phyloP scores from a whole-genome alignment of 2,797 vertebrate genomes.

The Chelon labrosus region DNA sequence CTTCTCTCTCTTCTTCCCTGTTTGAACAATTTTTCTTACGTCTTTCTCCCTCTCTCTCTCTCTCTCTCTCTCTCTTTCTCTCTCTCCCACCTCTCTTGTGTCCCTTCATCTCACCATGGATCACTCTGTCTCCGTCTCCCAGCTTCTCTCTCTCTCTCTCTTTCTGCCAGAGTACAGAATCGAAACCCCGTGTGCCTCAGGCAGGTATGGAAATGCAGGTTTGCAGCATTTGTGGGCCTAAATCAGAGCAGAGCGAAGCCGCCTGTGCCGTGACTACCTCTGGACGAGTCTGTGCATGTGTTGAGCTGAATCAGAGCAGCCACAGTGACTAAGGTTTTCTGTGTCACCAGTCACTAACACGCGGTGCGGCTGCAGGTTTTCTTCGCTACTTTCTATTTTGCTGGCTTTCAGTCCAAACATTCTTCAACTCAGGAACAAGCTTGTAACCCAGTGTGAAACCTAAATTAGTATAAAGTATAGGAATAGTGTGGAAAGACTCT shows the following conservation, averaged over 20 bases:
- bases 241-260: slow-evolving; percentile 36
- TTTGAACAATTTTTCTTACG: slow-evolving; percentile 14
- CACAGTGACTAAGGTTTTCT: slow-evolving; percentile 62
- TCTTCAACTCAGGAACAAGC: neutral
- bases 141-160: slow-evolving; percentile 18
- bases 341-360: slow-evolving; percentile 28
- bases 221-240: slow-evolving; percentile 68
- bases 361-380: neutral
- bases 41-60: slow-evolving; percentile 18
- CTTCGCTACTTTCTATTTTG: slow-evolving; percentile 1
- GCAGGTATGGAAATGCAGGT: slow-evolving; percentile 79
- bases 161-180: slow-evolving; percentile 42
- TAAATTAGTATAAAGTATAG: neutral
- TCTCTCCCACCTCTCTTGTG: slow-evolving; percentile 3
- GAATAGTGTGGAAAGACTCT: too few relatives aligned
- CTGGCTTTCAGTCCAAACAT: neutral
- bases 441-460: neutral
- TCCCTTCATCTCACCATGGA: neutral
- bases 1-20: slow-evolving; percentile 32
- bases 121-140: slow-evolving; percentile 10
- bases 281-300: slow-evolving; percentile 73
- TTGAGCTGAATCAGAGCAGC: slow-evolving; percentile 67
- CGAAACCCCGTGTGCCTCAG: slow-evolving; percentile 60
- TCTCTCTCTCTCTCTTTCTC: slow-evolving; percentile 10
- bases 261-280: slow-evolving; percentile 52